These are phyloP conservation scores for Brachyptera risi DNA, from an alignment of 2,888 invertebrate genomes.

Conservation along the genomic window DNA sequence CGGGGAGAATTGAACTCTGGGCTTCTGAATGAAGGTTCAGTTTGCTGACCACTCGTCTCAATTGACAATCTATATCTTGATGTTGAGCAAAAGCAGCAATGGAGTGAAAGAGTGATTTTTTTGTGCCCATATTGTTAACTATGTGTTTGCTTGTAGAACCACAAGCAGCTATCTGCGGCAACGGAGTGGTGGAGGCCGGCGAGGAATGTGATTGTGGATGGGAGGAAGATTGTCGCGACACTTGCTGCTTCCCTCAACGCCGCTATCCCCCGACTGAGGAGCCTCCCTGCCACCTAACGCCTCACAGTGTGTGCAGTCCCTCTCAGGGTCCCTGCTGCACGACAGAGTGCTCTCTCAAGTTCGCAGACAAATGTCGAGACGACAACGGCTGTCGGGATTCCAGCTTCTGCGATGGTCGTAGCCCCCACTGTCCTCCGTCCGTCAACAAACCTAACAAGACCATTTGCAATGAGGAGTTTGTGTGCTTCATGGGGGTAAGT, in stretches of 20 bases:
- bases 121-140: no score
- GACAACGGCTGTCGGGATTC: constrained; percentile 92
- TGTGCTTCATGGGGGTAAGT: constrained; percentile 92
- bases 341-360: constrained; percentile 74
- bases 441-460: constrained; percentile 91
- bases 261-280: constrained; percentile 71
- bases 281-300: constrained; percentile 82
- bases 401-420: constrained; percentile 85
- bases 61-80: no score
- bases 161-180: constrained; percentile 93
- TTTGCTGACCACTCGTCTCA: no score
- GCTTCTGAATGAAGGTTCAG: no score
- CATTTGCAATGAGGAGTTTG: constrained; percentile 94
- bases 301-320: constrained; percentile 73
- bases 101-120: no score
- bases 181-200: constrained; percentile 93
- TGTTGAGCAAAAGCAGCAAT: no score
- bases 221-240: constrained; percentile 92
- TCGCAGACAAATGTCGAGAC: constrained; percentile 84
- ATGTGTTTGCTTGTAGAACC: no score
- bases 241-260: constrained; percentile 89
- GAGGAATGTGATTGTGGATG: constrained; percentile 99
- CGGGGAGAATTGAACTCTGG: no score
- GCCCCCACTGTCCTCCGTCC: constrained; percentile 88
- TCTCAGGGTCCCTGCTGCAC: constrained; percentile 96